A percentile compares a stretch with the other conserved stretches of the same genome.
These are phyloP conservation scores for Dysmachus trigonus DNA, from an alignment of 2,888 invertebrate genomes.

Conservation along the genomic window DNA sequence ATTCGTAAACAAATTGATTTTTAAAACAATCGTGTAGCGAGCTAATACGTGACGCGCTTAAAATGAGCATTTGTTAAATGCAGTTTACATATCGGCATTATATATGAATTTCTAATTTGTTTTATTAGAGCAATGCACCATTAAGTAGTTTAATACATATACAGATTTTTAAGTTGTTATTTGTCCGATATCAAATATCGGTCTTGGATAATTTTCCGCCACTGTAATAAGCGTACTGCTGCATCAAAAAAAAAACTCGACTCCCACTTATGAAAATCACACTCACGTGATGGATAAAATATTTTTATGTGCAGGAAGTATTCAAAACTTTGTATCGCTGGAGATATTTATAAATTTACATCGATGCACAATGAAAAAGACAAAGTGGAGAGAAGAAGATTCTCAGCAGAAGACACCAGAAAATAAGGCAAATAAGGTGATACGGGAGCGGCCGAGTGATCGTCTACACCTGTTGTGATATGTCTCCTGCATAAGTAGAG, in stretches of 20 bases:
- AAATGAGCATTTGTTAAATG: too few relatives aligned
- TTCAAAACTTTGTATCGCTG: background rate
- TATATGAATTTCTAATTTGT: too few relatives aligned
- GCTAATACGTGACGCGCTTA: too few relatives aligned
- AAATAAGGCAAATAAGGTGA: background rate
- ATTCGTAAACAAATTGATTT: too few relatives aligned
- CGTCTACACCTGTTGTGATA: constrained; percentile 46
- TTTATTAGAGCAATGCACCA: too few relatives aligned
- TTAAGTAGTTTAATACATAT: too few relatives aligned
- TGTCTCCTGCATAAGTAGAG: constrained; percentile 37
- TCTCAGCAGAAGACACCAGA: background rate
- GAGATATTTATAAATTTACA: constrained; percentile 4
- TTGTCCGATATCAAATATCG: background rate
- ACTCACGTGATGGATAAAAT: background rate
- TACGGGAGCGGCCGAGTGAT: constrained; percentile 39
- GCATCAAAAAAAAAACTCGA: background rate
- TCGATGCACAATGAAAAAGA: background rate
- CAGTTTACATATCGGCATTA: too few relatives aligned
- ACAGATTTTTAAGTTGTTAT: background rate
- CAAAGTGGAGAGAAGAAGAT: background rate
- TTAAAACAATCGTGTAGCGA: too few relatives aligned
- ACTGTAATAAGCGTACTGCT: background rate
- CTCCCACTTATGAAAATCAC: background rate
- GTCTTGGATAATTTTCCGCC: background rate
- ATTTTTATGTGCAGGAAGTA: background rate